Conservation (phyloP, 2,888 invertebrate genomes). For the Nymphalis c-album region DNA sequence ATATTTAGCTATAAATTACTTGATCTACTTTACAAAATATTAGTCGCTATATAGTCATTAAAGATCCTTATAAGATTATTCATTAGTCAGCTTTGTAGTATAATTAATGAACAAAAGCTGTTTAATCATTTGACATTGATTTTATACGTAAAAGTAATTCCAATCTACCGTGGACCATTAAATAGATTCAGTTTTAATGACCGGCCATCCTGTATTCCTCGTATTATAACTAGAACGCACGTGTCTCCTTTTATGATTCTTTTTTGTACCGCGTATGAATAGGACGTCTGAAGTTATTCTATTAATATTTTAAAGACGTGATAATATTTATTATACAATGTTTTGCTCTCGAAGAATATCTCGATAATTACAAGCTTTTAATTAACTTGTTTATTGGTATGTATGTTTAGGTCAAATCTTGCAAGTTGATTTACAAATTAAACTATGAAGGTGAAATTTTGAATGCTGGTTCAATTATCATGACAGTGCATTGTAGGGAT, state of each 20-base stretch:
- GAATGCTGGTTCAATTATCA: too few relatives aligned
- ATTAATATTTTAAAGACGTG: constrained; percentile 1
- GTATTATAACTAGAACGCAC: constrained; percentile 15
- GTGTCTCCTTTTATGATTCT: constrained; percentile 9
- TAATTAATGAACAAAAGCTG: constrained; percentile 5
- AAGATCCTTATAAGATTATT: constrained; percentile 29
- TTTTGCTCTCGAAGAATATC: too few relatives aligned
- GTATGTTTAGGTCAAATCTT: too few relatives aligned
- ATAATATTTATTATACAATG: background rate
- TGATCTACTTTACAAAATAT: constrained; percentile 23
- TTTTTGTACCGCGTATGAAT: constrained; percentile 1
- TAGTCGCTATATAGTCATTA: constrained; percentile 19
- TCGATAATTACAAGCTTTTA: too few relatives aligned
- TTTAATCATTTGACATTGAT: constrained; percentile 14
- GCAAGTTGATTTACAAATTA: too few relatives aligned
- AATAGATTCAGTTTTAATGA: constrained; percentile 14
- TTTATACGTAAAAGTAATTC: constrained; percentile 13
- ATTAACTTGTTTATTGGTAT: too few relatives aligned
- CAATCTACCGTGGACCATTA: constrained; percentile 8
- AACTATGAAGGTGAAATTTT: too few relatives aligned
- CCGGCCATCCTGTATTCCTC: background rate
- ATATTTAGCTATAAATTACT: too few relatives aligned
- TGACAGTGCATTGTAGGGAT: too few relatives aligned
- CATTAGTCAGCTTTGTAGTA: constrained; percentile 23
- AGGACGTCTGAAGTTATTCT: background rate